Evolutionary conservation across 2,888 invertebrate genomes (phyloP).

Genomic region (Drosophila atripex): DNA sequence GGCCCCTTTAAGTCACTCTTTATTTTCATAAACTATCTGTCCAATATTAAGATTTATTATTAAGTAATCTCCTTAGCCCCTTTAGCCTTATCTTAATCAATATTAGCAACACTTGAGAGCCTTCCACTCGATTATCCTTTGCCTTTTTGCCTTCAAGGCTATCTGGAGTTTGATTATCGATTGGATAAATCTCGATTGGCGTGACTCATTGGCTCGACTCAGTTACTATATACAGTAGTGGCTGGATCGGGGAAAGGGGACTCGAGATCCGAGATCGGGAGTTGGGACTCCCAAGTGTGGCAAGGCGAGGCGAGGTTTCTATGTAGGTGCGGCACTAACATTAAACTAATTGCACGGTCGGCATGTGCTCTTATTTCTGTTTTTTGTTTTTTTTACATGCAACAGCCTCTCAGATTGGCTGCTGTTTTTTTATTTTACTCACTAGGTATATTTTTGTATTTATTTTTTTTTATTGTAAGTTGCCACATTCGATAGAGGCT

Average conservation of each 20-base stretch:
- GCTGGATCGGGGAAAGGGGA: slow-evolving; percentile 14
- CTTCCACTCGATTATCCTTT: slow-evolving; percentile 3
- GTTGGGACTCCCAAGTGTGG: background rate
- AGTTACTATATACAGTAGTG: background rate
- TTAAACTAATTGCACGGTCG: slow-evolving; percentile 62
- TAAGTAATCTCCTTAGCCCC: too few species aligned
- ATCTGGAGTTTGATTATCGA: slow-evolving; percentile 29
- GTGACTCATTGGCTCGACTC: slow-evolving; percentile 32
- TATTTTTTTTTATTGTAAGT: slow-evolving; percentile 5
- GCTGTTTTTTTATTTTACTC: background rate
- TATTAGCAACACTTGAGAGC: background rate
- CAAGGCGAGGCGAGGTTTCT: slow-evolving; percentile 12
- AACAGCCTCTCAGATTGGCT: slow-evolving; percentile 8
- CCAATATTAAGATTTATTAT: too few species aligned
- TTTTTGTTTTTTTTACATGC: slow-evolving; percentile 7
- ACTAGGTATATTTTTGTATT: slow-evolving; percentile 8
- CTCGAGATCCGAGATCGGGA: slow-evolving; percentile 1
- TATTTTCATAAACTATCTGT: too few species aligned
- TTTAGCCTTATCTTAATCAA: background rate
- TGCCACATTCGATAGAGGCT: slow-evolving; percentile 25
- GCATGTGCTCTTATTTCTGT: slow-evolving; percentile 47
- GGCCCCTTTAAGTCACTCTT: too few species aligned
- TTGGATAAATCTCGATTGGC: slow-evolving; percentile 24
- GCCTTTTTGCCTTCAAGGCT: background rate
- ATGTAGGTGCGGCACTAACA: slow-evolving; percentile 57